Percentiles rank a stretch among this genome's conserved stretches.
These are phyloP conservation scores for Cephalopterus ornatus DNA, from an alignment of 2,113 vertebrate genomes.

Conservation along the genomic window DNA sequence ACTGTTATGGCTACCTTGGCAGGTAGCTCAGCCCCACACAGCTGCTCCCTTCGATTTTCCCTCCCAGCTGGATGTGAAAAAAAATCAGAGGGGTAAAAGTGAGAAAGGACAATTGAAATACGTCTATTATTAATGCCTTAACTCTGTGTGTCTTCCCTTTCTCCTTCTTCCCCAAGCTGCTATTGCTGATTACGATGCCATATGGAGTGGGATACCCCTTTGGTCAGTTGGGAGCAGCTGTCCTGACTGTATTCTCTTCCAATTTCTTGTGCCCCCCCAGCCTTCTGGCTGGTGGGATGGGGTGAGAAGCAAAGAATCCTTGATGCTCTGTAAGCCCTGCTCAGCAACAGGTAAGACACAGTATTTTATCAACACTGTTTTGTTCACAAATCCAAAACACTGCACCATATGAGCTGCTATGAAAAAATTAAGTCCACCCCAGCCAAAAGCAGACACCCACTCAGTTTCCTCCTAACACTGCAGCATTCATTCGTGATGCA, in stretches of 20 bases:
- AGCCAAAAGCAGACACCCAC: not conserved
- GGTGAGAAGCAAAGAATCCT: not conserved
- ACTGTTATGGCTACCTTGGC: not conserved
- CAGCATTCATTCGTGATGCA: not conserved
- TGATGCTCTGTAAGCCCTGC: not conserved
- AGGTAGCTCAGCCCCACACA: not conserved
- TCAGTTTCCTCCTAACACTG: not conserved
- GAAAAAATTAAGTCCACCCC: not conserved
- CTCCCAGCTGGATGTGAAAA: not conserved
- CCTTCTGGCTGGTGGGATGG: fast-evolving
- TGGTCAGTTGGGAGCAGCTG: not conserved
- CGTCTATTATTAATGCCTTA: not conserved
- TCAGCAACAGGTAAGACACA: not conserved
- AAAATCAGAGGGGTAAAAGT: not conserved
- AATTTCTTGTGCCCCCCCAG: not conserved
- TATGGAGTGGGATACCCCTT: not conserved
- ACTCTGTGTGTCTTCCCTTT: fast-evolving
- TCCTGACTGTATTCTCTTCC: not conserved
- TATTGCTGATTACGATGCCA: not conserved
- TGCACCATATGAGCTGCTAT: not conserved
- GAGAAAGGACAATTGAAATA: not conserved
- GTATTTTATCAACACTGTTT: not conserved
- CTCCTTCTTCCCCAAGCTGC: not conserved
- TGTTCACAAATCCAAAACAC: not conserved
- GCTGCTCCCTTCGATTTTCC: not conserved